Percentiles rank a stretch among this genome's conserved stretches.
These are phyloP conservation scores for Pseudobourletiella spinata DNA, from an alignment of 1,140 invertebrate species.

Conservation along the genomic window DNA sequence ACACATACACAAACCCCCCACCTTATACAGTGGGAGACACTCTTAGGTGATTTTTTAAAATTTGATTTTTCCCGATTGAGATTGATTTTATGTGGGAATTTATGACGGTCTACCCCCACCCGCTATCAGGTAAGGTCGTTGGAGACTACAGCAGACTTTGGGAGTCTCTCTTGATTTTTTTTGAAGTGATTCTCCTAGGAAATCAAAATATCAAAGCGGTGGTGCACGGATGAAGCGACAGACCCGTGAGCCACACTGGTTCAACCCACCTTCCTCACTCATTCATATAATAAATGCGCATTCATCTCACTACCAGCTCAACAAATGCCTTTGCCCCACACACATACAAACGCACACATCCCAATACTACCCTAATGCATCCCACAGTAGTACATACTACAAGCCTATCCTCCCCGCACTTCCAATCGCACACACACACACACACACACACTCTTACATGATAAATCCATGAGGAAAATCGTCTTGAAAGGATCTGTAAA, in stretches of 20 bases:
- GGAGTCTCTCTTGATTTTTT: constrained; percentile 8
- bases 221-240: constrained; percentile 1
- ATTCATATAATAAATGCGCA: constrained; percentile 10
- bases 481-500: too few species aligned
- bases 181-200: constrained; percentile 33
- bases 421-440: background rate
- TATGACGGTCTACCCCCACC: background rate
- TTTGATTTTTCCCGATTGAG: constrained; percentile 31
- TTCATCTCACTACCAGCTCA: background rate
- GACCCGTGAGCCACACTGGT: background rate
- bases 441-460: background rate
- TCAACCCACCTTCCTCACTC: background rate
- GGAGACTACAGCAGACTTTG: too few species aligned
- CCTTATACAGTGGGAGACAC: too few species aligned
- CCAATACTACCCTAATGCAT: background rate
- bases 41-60: constrained; percentile 19
- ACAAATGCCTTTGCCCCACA: background rate
- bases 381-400: background rate
- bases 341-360: background rate
- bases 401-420: background rate
- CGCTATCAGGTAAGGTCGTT: background rate
- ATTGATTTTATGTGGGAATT: constrained; percentile 36
- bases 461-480: too few species aligned
- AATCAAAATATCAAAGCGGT: constrained; percentile 31
- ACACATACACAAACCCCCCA: too few species aligned